Evolutionary conservation across 2,888 invertebrate species (phyloP).

Genomic region (Hydrotaea cyrtoneurina): DNA sequence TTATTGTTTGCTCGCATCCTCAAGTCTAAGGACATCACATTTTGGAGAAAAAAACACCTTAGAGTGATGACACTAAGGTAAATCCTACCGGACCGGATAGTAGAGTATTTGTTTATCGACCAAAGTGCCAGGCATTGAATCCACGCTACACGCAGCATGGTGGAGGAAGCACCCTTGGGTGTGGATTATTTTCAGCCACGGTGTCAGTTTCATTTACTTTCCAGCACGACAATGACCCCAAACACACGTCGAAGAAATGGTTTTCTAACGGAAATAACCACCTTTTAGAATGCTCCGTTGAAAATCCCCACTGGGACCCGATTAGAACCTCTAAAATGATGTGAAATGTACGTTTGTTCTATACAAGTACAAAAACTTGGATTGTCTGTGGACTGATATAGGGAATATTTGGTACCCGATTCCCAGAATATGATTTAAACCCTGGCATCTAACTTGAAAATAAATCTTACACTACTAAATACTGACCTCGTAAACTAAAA

Average conservation of each 20-base stretch:
- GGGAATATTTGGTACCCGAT: no score
- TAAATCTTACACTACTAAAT: no score
- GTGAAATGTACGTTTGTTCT: no score
- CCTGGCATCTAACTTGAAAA: no score
- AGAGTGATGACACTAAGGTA: not conserved
- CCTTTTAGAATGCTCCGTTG: not conserved
- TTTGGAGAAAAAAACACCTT: no score
- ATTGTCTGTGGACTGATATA: no score
- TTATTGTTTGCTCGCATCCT: not conserved
- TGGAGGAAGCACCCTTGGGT: not conserved
- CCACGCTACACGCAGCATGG: no score
- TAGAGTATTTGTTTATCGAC: conserved; percentile 8
- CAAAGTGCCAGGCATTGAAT: not conserved
- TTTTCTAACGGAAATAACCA: not conserved
- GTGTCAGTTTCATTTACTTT: not conserved
- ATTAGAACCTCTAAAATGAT: no score
- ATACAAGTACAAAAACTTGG: no score
- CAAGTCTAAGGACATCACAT: not conserved
- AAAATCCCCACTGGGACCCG: no score
- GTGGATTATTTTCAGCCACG: not conserved
- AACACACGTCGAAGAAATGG: not conserved
- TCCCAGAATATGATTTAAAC: no score
- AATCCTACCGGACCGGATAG: not conserved
- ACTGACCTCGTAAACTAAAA: no score
- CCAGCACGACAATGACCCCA: not conserved